phyloP scores from a whole-genome alignment of 2,888 invertebrate species.

The Myopa tessellatipennis region DNA sequence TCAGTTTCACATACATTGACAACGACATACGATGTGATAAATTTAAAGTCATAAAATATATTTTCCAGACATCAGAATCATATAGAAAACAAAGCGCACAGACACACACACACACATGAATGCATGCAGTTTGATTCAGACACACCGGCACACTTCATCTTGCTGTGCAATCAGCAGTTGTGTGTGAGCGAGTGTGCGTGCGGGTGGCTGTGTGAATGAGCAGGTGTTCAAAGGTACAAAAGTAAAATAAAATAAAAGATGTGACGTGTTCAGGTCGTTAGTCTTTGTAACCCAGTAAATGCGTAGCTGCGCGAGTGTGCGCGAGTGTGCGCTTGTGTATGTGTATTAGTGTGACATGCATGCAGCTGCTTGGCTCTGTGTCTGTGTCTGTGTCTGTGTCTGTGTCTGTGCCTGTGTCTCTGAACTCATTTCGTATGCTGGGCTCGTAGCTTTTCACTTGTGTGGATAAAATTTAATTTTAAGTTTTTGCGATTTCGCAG shows the following conservation, averaged over 20 bases:
- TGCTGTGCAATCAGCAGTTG: not conserved
- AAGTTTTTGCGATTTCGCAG: no score
- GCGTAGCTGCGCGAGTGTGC: not conserved
- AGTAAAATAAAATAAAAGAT: constrained; percentile 27
- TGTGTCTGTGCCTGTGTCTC: constrained; percentile 9
- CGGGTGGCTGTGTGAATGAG: constrained; percentile 19
- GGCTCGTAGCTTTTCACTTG: no score
- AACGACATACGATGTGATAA: constrained; percentile 31
- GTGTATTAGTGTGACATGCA: constrained; percentile 20
- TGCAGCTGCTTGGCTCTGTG: constrained; percentile 22
- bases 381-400: constrained; percentile 8
- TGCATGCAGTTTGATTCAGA: not conserved
- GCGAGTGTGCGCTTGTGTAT: constrained; percentile 5
- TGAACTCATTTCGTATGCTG: not conserved
- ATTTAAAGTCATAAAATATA: constrained; percentile 45
- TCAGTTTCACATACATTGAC: constrained; percentile 10
- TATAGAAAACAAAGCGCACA: not conserved
- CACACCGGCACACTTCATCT: not conserved
- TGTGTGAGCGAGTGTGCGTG: not conserved
- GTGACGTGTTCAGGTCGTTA: constrained; percentile 16
- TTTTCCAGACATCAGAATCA: constrained; percentile 14
- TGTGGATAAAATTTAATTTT: no score
- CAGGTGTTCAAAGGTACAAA: constrained; percentile 36
- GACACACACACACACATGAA: not conserved
- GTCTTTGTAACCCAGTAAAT: not conserved